Evolutionary conservation across 1,140 invertebrate species (phyloP).

Genomic region (Aphelinus certus): DNA sequence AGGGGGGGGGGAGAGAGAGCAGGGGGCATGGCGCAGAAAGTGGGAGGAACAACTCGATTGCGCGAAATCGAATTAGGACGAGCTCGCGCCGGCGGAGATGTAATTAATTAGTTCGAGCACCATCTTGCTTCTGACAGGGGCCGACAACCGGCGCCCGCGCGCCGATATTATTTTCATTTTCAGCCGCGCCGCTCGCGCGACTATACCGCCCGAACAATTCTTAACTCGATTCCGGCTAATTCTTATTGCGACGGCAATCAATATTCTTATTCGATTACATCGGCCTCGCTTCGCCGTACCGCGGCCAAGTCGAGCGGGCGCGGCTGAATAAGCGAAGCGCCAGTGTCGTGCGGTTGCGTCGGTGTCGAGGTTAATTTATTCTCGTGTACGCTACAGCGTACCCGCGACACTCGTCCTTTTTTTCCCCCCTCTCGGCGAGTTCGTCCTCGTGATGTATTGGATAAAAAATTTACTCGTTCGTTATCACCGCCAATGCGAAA

Average conservation of each 20-base stretch:
- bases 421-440: too few species aligned
- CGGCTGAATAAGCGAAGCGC: too few species aligned
- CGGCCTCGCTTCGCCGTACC: too few species aligned
- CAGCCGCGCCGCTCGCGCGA: neutral
- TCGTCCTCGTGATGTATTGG: too few species aligned
- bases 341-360: too few species aligned
- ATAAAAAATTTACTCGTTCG: too few species aligned
- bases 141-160: neutral
- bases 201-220: conserved; percentile 28
- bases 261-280: conserved; percentile 8
- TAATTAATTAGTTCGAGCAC: conserved; percentile 63
- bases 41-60: conserved; percentile 58
- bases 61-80: conserved; percentile 60
- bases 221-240: conserved; percentile 31
- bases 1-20: conserved; percentile 28
- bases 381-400: too few species aligned
- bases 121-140: conserved; percentile 55
- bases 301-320: too few species aligned
- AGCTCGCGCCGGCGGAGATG: conserved; percentile 47
- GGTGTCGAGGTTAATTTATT: too few species aligned
- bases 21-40: conserved; percentile 14
- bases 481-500: too few species aligned
- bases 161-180: conserved; percentile 40
- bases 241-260: conserved; percentile 28
- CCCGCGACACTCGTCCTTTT: too few species aligned